phyloP scores from a whole-genome alignment of 2,113 vertebrate genomes.

The Thunnus thynnus region DNA sequence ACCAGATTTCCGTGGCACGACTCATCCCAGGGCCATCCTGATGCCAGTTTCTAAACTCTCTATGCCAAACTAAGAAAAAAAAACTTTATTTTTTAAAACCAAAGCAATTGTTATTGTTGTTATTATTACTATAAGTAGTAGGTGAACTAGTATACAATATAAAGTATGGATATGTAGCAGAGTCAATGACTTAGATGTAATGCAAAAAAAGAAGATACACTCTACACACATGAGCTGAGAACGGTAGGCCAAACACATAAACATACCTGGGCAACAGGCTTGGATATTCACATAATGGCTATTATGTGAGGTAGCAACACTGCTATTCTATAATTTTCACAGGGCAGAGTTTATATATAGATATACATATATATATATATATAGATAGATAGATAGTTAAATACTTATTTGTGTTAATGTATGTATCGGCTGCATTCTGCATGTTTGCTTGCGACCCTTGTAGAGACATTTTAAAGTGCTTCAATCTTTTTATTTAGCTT shows the following conservation, averaged over 20 bases:
- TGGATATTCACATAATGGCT: conserved; percentile 75
- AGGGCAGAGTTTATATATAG: conserved; percentile 77
- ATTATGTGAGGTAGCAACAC: conserved; percentile 85
- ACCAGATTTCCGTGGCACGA: conserved; percentile 53
- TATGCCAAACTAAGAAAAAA: conserved; percentile 85
- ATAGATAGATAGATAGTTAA: conserved; percentile 67
- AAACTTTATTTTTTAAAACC: conserved; percentile 88
- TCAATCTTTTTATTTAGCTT: conserved; percentile 79
- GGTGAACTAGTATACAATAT: conserved; percentile 72
- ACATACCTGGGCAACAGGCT: conserved; percentile 71
- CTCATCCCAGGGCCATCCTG: conserved; percentile 69
- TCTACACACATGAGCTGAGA: conserved; percentile 60
- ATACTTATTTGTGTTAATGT: conserved; percentile 82
- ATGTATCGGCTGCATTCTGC: conserved; percentile 83
- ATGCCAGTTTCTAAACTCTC: conserved; percentile 83
- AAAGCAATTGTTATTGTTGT: conserved; percentile 87
- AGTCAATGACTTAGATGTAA: conserved; percentile 86
- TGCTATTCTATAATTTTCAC: conserved; percentile 76
- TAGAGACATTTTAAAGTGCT: conserved; percentile 75
- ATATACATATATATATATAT: conserved; percentile 63
- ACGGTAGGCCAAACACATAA: conserved; percentile 53
- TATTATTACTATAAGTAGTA: conserved; percentile 74
- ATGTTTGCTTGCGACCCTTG: conserved; percentile 82
- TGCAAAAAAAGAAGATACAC: conserved; percentile 81
- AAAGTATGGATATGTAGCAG: conserved; percentile 87